Evolutionary conservation across 2,888 invertebrate genomes (phyloP), one percentile per base, ranked within the genome.

Genomic region (Druceiella hillmani): DNA sequence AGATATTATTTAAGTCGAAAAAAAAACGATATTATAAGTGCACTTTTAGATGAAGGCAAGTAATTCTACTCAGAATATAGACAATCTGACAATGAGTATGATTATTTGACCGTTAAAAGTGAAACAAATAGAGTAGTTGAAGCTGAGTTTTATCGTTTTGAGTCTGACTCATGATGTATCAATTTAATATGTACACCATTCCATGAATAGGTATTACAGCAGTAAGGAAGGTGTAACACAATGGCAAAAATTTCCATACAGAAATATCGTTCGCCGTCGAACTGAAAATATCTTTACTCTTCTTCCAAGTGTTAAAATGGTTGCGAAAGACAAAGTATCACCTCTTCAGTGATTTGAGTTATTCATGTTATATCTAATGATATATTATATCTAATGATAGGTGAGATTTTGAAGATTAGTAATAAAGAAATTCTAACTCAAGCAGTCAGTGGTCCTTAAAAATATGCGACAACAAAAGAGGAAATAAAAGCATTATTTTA

Each of bases 101-200:
- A 37, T 30, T 38, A 49, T 37, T 45, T 39, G 51, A 48, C 6
- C n/a, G n/a, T 20, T 20, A 6, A 20, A 40, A 50, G 47, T 28
- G 51, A 15, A 17, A 50, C 44, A n/a, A 41, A 43, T 12, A 50
- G 42, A 7, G 22, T 7, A 20, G 6, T 20, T 7, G 22, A 20
- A 7, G n/a, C 22, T 20, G 22, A 20, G 6, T 7, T 7, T 7
- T 6, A 6, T 7, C 9, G 6, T 20, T n/a, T n/a, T 20, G 22
- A 20, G 6, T 20, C 22, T 7, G n/a, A 20, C 22, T n/a, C n/a
- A n/a, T n/a, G n/a, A n/a, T n/a, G n/a, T n/a, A 20, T 6, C 6
- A 9, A 6, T 20, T 20, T n/a, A 20, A 9, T n/a, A 20, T 7
- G n/a, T 20, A 7, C 6, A 6, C 9, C 9, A 6, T 20, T 20